Base-by-base conservation (phyloP, 2,888 invertebrate genomes). In the Venustoraphidia nigricollis region DNA sequence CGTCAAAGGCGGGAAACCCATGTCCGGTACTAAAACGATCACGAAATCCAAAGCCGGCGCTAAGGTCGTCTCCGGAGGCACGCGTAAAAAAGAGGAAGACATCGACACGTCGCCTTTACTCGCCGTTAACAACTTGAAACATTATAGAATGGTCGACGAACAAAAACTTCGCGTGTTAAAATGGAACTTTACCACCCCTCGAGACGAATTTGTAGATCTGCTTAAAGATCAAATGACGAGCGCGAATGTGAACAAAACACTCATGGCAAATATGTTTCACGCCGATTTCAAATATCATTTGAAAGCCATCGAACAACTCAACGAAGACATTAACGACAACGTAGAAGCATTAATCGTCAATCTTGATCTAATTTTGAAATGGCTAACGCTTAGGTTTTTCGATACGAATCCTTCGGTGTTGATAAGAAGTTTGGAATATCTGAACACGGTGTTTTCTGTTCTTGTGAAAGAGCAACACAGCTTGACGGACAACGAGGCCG, bases 371-470 rank as follows among this genome's bases (percentile, higher is more conserved):
- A 84, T 98, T 48, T 76, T 98, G 42, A 95, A 95, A 65, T 98
- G 97, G 97, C 66, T 95, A 57, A 95, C 96, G 0, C 69, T 98
- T 43, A 75, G 97, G 51, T 98, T 98, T 71, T 97, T 95, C 61
- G 97, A 98, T 69, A 98, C 97, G 27, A 98, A 98, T 71, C 96
- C 97, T 9, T 93, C 94, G 11, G 96, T 97, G 37, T 75, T 97
- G 51, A 75, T 96, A 57, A 94, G 92, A 70, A 92, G 89, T n/a
- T 70, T 97, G 57, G 96, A 96, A 63, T 96, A 93, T 66, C 70
- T 96, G 10, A 80, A 83, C 52, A 67, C 77, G 13, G 85, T 94
- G 50, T 94, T 97, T 66, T 78, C 78, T 53, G 75, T 82, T 62
- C 72, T 95, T 35, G 83, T 83, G 43, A 81, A 85, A 39, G 77